Evolutionary conservation across 2,113 vertebrate genomes (phyloP).

Genomic region (Tonatia bakeri): DNA sequence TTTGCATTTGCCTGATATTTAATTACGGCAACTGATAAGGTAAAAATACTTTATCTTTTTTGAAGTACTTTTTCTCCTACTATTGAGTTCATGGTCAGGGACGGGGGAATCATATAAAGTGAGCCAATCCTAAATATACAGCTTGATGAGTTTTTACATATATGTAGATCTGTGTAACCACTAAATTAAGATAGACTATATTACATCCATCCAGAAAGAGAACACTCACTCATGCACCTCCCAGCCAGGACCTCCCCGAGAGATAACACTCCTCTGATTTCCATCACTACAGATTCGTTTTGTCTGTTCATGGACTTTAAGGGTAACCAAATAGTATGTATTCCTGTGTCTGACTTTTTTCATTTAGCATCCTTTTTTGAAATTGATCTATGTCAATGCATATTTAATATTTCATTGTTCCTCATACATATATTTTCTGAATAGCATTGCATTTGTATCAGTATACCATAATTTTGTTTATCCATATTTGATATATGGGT

Average conservation of each 20-base stretch:
- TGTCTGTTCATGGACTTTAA: not conserved
- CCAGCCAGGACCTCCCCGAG: not conserved
- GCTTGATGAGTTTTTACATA: not conserved
- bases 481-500: not conserved
- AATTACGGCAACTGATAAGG: not conserved
- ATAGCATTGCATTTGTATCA: not conserved
- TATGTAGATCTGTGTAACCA: not conserved
- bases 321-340: not conserved
- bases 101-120: not conserved
- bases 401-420: not conserved
- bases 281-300: not conserved
- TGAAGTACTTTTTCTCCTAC: not conserved
- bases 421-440: not conserved
- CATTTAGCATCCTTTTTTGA: not conserved
- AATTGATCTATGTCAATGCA: not conserved
- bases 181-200: not conserved
- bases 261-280: not conserved
- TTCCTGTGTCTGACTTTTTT: not conserved
- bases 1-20: not conserved
- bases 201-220: not conserved
- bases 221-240: not conserved
- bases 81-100: not conserved
- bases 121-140: not conserved
- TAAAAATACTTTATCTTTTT: constrained; percentile 14
- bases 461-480: not conserved